Evolutionary conservation across 2,113 vertebrate species (phyloP), one percentile per base, ranked within the genome.

Genomic region (Gallinago undulata): DNA sequence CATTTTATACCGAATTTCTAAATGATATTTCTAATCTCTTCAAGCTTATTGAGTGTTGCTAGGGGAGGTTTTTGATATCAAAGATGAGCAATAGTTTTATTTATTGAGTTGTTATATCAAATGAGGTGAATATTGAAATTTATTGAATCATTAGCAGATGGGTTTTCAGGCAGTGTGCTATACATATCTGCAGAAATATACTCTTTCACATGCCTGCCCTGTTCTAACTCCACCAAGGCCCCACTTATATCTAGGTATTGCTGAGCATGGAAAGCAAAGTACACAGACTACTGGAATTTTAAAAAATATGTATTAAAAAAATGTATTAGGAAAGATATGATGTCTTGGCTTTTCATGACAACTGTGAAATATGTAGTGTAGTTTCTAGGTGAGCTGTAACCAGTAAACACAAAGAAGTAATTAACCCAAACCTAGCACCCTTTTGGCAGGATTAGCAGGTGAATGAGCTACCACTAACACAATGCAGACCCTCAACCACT

Each of bases 61-160:
- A 30, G 11, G 60, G 48, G 91, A 83, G 48, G 35, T 69, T 18
- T 75, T 73, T 91, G 67, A 84, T 37, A 88, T 60, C 16, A 63
- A 78, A 87, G 11, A 33, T 94, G 66, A 97, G 16, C 93, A 84
- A 95, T 48, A 69, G 7, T 14, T 93, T 62, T 13, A 68, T 57
- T 95, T 97, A 78, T 68, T 96, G 80, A 87, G 11, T 43, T 51
- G 22, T 84, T 53, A 30, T 94, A 86, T 84, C 43, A 94, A 93
- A 89, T 85, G 57, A 95, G 30, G 25, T 66, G 19, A 53, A 28
- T 18, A 63, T 4, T 92, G 45, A 81, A 90, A 88, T 64, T 90
- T 88, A 90, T 2, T 76, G 70, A 97, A 75, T 94, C n/a, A 60
- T 94, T 64, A 60, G 33, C 10, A 84, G 25, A 53, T 21, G 8